Conservation (phyloP, 2,888 invertebrate species). For the Tubiluchus corallicola region DNA sequence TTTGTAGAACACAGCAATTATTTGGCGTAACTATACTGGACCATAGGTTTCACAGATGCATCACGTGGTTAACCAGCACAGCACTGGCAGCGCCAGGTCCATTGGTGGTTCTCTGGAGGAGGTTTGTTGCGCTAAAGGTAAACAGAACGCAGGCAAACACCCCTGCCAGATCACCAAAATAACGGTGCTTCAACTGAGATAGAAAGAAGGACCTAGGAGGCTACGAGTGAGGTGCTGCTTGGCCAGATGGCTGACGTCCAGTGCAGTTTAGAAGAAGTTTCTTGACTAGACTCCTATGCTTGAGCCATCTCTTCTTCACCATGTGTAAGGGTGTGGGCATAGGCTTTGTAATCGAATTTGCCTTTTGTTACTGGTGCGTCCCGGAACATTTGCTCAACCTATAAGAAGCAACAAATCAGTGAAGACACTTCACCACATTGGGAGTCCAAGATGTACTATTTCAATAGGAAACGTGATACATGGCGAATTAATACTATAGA, state of each 20-base stretch:
- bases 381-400: conserved; percentile 18
- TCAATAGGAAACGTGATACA: no score
- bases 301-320: conserved; percentile 28
- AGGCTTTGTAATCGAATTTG: conserved; percentile 33
- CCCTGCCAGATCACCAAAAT: neutral
- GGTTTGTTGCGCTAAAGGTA: neutral
- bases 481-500: no score
- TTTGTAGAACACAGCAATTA: no score
- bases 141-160: no score
- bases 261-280: neutral
- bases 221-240: neutral
- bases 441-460: no score
- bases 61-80: no score
- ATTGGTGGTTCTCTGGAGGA: neutral
- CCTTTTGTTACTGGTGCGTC: conserved; percentile 33
- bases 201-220: no score
- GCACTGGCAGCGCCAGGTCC: neutral
- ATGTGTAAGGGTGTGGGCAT: conserved; percentile 33
- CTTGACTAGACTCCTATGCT: neutral
- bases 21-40: no score
- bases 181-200: neutral
- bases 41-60: no score
- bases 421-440: no score
- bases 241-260: no score
- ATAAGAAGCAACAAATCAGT: no score